Base-by-base conservation (phyloP, 2,888 invertebrate genomes). In the Bellardia bayeri region DNA sequence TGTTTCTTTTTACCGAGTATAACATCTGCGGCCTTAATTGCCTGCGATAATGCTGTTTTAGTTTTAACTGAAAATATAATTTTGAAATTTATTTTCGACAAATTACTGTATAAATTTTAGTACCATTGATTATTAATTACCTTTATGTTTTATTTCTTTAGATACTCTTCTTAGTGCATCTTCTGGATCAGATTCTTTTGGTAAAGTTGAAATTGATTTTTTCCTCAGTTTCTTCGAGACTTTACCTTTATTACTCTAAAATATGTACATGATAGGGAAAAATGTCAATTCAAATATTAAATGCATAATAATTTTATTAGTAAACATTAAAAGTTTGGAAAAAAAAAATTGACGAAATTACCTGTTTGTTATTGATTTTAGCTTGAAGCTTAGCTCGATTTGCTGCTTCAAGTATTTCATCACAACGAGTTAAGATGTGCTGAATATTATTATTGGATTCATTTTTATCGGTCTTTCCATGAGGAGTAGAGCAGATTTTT, bases 331-430 rank as follows among this genome's bases (percentile, higher is more conserved):
- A 51, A n/a, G 14, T 2, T 54, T 2, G 16, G 16, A 6, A n/a
- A 4, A n/a, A n/a, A 6, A 54, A 54, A n/a, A 5, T n/a, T n/a
- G 4, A 5, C 4, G 16, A 13, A n/a, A 7, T 82, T 81, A 93
- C 93, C 90, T 90, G 90, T 72, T 90, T 90, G 9, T 82, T 87
- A 37, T 89, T 88, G 11, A 86, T 33, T 82, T 92, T 93, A 9
- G 89, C 87, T 79, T 90, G 86, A 3, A 90, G 86, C 49, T 90
- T 92, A 2, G 92, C 92, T 13, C 88, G 89, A 83, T 92, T 93
- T 7, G 91, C 92, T 1, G 90, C 91, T 58, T 91, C 90, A 3
- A 93, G 82, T 5, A 92, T 90, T 23, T 86, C 88, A 42, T 92
- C 91, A 82, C 92, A 93, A 16, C 91, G 91, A 3, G 89, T 87